Evolutionary conservation across 2,797 vertebrate genomes (phyloP), one percentile per base, ranked within the genome.

Genomic region (Hemitrygon akajei): DNA sequence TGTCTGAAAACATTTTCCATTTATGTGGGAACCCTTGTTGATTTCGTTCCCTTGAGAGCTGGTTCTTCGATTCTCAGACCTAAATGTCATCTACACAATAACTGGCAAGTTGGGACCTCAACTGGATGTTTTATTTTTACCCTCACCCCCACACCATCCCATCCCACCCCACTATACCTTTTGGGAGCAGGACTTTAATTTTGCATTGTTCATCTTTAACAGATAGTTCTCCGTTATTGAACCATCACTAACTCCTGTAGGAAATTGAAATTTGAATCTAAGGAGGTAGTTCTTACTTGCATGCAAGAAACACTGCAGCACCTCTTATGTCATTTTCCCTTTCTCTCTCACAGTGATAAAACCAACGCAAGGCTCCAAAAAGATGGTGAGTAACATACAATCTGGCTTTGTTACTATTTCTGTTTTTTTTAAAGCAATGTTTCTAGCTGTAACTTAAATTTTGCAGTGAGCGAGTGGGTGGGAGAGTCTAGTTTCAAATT

Each of bases 361-460:
- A 60, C 95, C 95, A 11, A 95, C 93, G 73, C 96, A 95, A 96
- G 96, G 95, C 94, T 96, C 95, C 93, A 97, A 95, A 84, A 96
- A 95, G 92, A 97, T 97, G 97, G 98, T 98, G 86, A 95, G 95
- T 10, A 9, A 25, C 86, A 37, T n/a, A 11, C n/a, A 3, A 34
- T 2, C 7, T 79, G 16, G 7, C 47, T 0, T 47, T 30, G n/a
- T 37, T 93, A 25, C n/a, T 25, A 91, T 71, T 47, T 86, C 93
- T 80, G 16, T 34, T 34, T 58, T 34, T 58, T 82, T n/a, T 73
- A 37, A n/a, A 40, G 58, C 4, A 0, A 6, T n/a, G 58, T 56
- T 86, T 86, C 25, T 60, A 25, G 27, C 18, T 87, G 14, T 14
- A 30, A 66, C 3, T 60, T 86, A 63, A n/a, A 86, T 25, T 12